phyloP scores from a whole-genome alignment of 2,113 vertebrate genomes.

The Otis tarda region DNA sequence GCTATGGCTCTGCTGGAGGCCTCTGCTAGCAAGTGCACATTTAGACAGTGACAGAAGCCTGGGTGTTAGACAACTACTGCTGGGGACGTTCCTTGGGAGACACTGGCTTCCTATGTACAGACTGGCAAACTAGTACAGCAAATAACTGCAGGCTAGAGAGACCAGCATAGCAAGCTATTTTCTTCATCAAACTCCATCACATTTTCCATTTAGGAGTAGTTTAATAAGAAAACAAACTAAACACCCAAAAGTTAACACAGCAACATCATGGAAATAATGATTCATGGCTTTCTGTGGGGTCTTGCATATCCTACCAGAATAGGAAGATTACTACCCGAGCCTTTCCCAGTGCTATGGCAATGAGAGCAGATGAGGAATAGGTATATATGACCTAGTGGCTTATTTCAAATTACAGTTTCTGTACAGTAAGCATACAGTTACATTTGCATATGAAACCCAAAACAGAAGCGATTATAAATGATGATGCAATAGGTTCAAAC shows the following conservation, averaged over 20 bases:
- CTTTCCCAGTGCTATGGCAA: neutral
- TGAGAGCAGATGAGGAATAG: neutral
- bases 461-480: neutral
- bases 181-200: neutral
- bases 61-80: neutral
- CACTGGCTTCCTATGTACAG: neutral
- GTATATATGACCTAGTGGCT: neutral
- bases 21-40: neutral
- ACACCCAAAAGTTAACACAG: neutral
- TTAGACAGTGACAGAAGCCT: neutral
- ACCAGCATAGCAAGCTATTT: neutral
- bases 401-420: neutral
- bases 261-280: neutral
- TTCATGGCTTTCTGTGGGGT: neutral
- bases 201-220: neutral
- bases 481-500: neutral
- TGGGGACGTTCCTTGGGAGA: neutral
- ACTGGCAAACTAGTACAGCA: neutral
- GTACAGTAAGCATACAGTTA: neutral
- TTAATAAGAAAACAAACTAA: neutral
- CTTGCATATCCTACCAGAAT: neutral
- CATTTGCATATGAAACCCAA: neutral
- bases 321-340: neutral
- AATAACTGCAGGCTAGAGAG: neutral
- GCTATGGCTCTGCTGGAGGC: neutral